Evolutionary conservation across 2,113 vertebrate genomes (phyloP).

Genomic region (Marmota flaviventris): DNA sequence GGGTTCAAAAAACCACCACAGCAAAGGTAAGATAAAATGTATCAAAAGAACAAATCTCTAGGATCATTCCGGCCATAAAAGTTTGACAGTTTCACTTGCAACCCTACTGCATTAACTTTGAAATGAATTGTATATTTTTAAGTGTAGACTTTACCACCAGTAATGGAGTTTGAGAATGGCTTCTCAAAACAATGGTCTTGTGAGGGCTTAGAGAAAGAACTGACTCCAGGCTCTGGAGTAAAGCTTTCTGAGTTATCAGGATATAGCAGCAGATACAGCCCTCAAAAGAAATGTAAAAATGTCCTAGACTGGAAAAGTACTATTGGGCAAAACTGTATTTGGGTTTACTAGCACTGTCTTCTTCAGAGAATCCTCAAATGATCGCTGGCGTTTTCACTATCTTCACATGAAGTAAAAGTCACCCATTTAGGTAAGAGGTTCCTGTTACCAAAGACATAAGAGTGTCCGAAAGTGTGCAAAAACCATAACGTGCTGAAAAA

Average conservation of each 20-base stretch:
- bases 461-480: slow-evolving; percentile 62
- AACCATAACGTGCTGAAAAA: slow-evolving; percentile 10
- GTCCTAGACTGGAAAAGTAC: neutral
- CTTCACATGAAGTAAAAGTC: slow-evolving; percentile 62
- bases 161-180: neutral
- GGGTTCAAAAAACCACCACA: neutral
- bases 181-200: slow-evolving; percentile 47
- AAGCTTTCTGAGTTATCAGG: neutral
- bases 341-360: slow-evolving; percentile 50
- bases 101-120: neutral
- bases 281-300: neutral
- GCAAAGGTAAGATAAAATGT: neutral
- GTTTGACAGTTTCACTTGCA: slow-evolving; percentile 27
- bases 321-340: neutral
- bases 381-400: neutral
- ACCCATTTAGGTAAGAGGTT: slow-evolving; percentile 32
- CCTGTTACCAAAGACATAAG: slow-evolving; percentile 36
- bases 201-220: neutral
- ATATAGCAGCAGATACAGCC: neutral
- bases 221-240: neutral
- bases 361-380: slow-evolving; percentile 32
- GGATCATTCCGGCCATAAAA: neutral
- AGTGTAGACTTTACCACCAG: slow-evolving; percentile 1
- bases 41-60: slow-evolving; percentile 33
- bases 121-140: neutral